Percentiles rank a stretch among this genome's conserved stretches.
These are phyloP conservation scores for Pangasius sanitwongsei DNA, from an alignment of 2,797 vertebrate genomes.

Conservation along the genomic window DNA sequence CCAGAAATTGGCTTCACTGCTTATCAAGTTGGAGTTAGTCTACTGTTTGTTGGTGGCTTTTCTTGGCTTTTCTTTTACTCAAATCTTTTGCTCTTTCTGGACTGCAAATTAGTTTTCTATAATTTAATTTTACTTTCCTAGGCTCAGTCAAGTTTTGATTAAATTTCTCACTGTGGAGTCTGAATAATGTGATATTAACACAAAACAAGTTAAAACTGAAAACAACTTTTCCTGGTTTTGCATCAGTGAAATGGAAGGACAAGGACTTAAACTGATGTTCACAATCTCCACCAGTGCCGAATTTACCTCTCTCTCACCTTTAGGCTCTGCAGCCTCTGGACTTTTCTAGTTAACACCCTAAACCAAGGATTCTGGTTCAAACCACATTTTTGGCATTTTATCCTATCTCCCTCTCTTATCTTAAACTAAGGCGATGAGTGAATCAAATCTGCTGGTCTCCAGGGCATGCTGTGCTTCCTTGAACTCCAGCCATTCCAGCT, in stretches of 20 bases:
- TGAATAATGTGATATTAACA: not conserved
- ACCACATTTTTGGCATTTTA: constrained; percentile 39
- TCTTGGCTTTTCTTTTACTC: not conserved
- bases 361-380: not conserved
- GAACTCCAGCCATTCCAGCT: constrained; percentile 13
- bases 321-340: not conserved
- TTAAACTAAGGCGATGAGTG: constrained; percentile 24
- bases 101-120: not conserved
- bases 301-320: not conserved
- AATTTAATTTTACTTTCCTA: not conserved
- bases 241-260: not conserved
- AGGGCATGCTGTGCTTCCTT: constrained; percentile 13
- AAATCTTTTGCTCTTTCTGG: not conserved
- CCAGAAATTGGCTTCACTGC: constrained; percentile 19
- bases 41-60: not conserved
- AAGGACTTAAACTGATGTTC: not conserved
- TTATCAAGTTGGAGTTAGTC: constrained; percentile 20
- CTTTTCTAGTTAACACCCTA: not conserved
- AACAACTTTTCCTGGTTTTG: not conserved
- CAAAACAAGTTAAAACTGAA: not conserved
- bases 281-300: not conserved
- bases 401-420: constrained; percentile 17
- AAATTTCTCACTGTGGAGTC: constrained; percentile 2
- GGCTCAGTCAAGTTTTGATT: not conserved
- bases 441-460: constrained; percentile 26